A percentile compares a stretch with the other conserved stretches of the same genome.
phyloP scores from a whole-genome alignment of 2,113 vertebrate species.

The Carlito syrichta region DNA sequence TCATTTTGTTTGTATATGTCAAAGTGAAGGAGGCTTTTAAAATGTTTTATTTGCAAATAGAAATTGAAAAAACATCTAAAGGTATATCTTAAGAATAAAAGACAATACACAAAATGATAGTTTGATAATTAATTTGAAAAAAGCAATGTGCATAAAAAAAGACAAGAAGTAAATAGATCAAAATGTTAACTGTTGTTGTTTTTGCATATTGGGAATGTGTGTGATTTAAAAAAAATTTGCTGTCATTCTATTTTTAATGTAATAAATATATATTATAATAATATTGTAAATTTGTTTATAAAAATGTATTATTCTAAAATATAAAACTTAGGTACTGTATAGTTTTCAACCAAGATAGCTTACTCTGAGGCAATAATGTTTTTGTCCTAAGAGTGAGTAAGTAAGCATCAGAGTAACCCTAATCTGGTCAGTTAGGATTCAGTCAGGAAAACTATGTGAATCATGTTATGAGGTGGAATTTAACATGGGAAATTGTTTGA shows the following conservation, averaged over 20 bases:
- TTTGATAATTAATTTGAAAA: constrained; percentile 10
- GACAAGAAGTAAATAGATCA: background rate
- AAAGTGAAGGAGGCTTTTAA: background rate
- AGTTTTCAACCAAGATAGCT: background rate
- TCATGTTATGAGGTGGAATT: background rate
- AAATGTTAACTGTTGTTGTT: constrained; percentile 12
- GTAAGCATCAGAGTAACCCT: background rate
- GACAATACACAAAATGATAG: background rate
- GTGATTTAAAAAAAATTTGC: background rate
- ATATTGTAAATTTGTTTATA: background rate
- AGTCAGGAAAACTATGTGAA: background rate
- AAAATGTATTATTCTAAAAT: constrained; percentile 13
- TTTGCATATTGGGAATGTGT: background rate
- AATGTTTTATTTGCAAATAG: background rate
- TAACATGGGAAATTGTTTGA: constrained; percentile 14
- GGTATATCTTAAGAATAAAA: background rate
- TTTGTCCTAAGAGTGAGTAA: background rate
- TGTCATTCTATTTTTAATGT: background rate
- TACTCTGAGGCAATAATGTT: background rate
- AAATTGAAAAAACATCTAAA: constrained; percentile 18
- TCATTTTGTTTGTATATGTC: constrained; percentile 19
- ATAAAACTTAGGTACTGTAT: background rate
- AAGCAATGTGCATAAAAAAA: background rate
- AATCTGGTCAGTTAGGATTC: background rate
- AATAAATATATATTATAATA: background rate